These are phyloP conservation scores for Macrosoma leucophasiata DNA, from an alignment of 2,888 invertebrate species.

Conservation along the genomic window DNA sequence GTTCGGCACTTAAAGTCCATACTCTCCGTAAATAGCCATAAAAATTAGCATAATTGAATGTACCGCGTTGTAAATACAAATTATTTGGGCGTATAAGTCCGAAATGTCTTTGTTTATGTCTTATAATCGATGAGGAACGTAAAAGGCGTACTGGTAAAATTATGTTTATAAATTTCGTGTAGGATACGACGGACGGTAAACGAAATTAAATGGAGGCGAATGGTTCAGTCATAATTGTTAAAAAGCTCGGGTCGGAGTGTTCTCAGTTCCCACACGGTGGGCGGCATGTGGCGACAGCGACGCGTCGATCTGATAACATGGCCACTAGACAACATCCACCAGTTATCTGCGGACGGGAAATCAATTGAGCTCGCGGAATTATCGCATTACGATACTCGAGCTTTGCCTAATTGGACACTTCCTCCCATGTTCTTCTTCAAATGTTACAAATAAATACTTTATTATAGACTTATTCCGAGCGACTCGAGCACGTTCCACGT, in stretches of 20 bases:
- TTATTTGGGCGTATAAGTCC: constrained; percentile 53
- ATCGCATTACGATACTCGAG: constrained; percentile 59
- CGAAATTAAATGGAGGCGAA: constrained; percentile 26
- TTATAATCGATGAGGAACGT: constrained; percentile 43
- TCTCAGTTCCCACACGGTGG: constrained; percentile 55
- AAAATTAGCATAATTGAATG: constrained; percentile 71
- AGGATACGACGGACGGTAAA: constrained; percentile 20
- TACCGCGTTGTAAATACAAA: constrained; percentile 55
- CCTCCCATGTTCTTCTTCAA: constrained; percentile 39
- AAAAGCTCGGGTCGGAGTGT: constrained; percentile 29
- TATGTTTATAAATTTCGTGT: constrained; percentile 26
- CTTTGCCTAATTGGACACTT: constrained; percentile 66
- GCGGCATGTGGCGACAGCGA: constrained; percentile 50
- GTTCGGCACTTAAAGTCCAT: constrained; percentile 53
- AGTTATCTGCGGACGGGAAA: constrained; percentile 62
- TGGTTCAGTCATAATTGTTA: constrained; percentile 22
- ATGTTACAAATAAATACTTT: too few relatives aligned
- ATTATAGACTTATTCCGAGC: constrained; percentile 22
- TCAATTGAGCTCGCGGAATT: constrained; percentile 66
- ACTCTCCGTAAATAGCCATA: constrained; percentile 58
- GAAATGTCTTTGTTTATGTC: constrained; percentile 50
- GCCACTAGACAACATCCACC: constrained; percentile 61
- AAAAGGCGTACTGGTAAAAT: constrained; percentile 35
- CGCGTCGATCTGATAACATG: constrained; percentile 66
- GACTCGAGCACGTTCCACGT: constrained; percentile 7